Conservation (phyloP, 2,888 invertebrate species). For the Hypomecis punctinalis region DNA sequence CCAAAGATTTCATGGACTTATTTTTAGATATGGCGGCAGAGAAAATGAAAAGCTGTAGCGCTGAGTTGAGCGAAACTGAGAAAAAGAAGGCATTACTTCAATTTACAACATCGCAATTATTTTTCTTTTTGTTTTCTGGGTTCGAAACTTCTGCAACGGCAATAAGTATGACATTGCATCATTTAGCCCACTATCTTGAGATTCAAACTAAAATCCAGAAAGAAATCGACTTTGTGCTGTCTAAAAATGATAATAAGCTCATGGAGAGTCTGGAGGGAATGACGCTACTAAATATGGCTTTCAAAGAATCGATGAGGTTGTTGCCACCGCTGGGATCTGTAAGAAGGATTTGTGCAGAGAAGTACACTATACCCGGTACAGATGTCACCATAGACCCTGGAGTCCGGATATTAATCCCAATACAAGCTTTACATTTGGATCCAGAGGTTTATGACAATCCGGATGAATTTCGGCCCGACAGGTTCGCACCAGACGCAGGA, state of each 20-base stretch:
- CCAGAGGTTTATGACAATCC: conserved; percentile 52
- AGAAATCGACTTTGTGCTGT: conserved; percentile 55
- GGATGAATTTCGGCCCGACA: conserved; percentile 51
- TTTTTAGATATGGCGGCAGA: conserved; percentile 48
- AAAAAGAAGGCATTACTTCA: conserved; percentile 29
- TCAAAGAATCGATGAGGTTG: conserved; percentile 53
- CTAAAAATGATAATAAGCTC: conserved; percentile 47
- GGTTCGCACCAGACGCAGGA: conserved; percentile 46
- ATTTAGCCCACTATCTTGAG: conserved; percentile 56
- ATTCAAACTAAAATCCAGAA: conserved; percentile 56
- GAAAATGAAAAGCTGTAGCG: conserved; percentile 15
- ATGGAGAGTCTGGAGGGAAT: conserved; percentile 50
- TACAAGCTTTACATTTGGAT: conserved; percentile 54
- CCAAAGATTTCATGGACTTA: conserved; percentile 54
- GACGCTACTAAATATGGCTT: conserved; percentile 47
- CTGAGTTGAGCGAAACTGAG: background rate
- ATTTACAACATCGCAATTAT: conserved; percentile 49
- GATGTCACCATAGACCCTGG: conserved; percentile 51
- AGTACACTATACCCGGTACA: conserved; percentile 47
- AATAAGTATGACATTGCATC: conserved; percentile 54
- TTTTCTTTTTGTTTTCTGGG: conserved; percentile 50
- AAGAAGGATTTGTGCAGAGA: conserved; percentile 43
- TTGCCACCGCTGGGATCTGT: conserved; percentile 49
- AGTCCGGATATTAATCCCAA: conserved; percentile 47
- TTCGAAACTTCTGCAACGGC: conserved; percentile 54